These are phyloP conservation scores for Temnothorax rugatulus DNA, from an alignment of 2,888 invertebrate genomes.

Conservation along the genomic window DNA sequence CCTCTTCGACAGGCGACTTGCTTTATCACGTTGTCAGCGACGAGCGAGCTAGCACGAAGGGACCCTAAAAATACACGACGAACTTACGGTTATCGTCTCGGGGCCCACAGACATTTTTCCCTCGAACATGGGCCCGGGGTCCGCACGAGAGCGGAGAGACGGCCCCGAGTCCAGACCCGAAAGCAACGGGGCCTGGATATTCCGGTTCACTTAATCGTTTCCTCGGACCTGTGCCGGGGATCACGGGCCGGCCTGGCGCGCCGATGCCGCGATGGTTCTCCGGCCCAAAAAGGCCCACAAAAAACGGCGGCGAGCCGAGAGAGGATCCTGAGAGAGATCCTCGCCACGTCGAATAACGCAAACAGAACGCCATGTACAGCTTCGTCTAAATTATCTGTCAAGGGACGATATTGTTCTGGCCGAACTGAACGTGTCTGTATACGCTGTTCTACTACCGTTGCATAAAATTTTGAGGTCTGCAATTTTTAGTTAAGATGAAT, in stretches of 20 bases:
- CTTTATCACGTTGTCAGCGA: constrained; percentile 23
- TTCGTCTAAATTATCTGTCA: constrained; percentile 7
- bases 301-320: constrained; percentile 10
- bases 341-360: constrained; percentile 11
- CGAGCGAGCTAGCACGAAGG: constrained; percentile 1
- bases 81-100: constrained; percentile 59
- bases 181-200: constrained; percentile 82
- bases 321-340: constrained; percentile 11
- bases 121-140: constrained; percentile 19
- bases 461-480: neutral
- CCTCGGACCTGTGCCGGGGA: constrained; percentile 73
- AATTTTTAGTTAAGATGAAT: neutral
- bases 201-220: constrained; percentile 83
- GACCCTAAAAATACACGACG: constrained; percentile 61
- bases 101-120: constrained; percentile 55
- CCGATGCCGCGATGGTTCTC: neutral
- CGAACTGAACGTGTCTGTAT: neutral
- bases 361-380: neutral
- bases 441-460: neutral
- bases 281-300: constrained; percentile 46
- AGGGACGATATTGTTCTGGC: constrained; percentile 2
- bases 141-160: constrained; percentile 50
- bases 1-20: constrained; percentile 17
- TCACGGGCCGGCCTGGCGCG: constrained; percentile 53
- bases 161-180: constrained; percentile 63